Percentiles rank a stretch among this genome's conserved stretches.
Conservation (phyloP, 92 coral and sea anemone genomes). For the Palythoa caribaeorum region DNA sequence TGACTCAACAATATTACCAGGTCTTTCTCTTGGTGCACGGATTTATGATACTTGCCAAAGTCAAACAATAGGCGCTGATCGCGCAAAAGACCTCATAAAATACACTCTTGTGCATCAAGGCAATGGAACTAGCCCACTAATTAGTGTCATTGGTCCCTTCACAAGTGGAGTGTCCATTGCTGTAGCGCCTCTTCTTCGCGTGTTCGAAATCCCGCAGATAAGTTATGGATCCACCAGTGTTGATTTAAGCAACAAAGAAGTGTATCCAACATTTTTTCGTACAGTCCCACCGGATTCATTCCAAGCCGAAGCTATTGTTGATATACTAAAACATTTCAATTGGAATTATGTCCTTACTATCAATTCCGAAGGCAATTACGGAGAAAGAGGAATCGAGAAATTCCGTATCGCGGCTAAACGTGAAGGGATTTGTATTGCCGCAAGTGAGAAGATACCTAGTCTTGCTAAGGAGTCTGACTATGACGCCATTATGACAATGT, state of each 20-base stretch:
- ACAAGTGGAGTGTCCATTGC: conserved; percentile 92
- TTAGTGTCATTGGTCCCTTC: conserved; percentile 91
- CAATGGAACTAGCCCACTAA: conserved; percentile 55
- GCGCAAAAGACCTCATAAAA: conserved; percentile 87
- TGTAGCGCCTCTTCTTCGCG: conserved; percentile 91
- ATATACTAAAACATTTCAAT: conserved; percentile 70
- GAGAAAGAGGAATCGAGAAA: conserved; percentile 78
- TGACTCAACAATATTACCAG: conserved; percentile 78
- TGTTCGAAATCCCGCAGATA: conserved; percentile 93
- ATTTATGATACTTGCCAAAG: conserved; percentile 99
- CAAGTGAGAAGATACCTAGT: conserved; percentile 54
- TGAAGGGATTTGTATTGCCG: conserved; percentile 77
- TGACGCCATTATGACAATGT: conserved; percentile 33
- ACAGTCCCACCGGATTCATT: conserved; percentile 95
- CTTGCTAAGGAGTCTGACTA: conserved; percentile 61
- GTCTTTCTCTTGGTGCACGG: conserved; percentile 82
- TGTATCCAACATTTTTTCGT: conserved; percentile 85
- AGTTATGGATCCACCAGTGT: conserved; percentile 95
- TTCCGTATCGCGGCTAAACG: conserved; percentile 57
- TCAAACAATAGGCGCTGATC: conserved; percentile 95
- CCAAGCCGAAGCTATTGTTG: conserved; percentile 91
- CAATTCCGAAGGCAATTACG: conserved; percentile 86
- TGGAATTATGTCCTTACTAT: conserved; percentile 88
- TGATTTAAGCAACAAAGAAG: conserved; percentile 90
- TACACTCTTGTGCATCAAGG: conserved; percentile 63